phyloP scores from a whole-genome alignment of 2,888 invertebrate species.

The Nowickia ferox region DNA sequence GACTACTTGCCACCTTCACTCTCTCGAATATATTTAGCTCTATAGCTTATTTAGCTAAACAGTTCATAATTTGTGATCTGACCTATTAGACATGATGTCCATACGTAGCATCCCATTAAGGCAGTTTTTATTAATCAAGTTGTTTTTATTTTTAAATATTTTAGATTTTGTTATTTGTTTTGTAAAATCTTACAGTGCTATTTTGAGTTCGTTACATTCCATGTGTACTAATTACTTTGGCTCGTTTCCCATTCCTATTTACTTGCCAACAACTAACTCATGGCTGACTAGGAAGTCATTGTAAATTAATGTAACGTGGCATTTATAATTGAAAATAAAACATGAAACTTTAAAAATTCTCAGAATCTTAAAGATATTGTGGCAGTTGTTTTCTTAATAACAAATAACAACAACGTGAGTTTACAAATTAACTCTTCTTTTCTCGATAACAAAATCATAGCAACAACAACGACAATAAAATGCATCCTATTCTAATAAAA shows the following conservation, averaged over 20 bases:
- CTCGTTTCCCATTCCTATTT: slow-evolving; percentile 47
- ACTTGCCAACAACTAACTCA: slow-evolving; percentile 32
- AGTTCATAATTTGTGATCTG: too few species aligned
- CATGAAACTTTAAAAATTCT: slow-evolving; percentile 60
- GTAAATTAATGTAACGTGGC: slow-evolving; percentile 64
- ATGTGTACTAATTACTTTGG: slow-evolving; percentile 30
- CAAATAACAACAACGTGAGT: slow-evolving; percentile 66
- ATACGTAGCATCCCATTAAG: too few species aligned
- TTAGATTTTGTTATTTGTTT: background rate
- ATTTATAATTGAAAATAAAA: slow-evolving; percentile 68
- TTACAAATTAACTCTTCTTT: slow-evolving; percentile 65
- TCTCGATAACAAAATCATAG: slow-evolving; percentile 10
- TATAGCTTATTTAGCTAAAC: too few species aligned
- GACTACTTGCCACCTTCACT: too few species aligned
- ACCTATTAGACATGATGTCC: too few species aligned
- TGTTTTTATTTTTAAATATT: background rate
- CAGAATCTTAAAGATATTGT: slow-evolving; percentile 41
- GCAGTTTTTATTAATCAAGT: too few species aligned
- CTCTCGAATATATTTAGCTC: too few species aligned
- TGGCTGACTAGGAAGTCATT: slow-evolving; percentile 66
- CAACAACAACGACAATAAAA: slow-evolving; percentile 45
- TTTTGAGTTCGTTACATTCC: slow-evolving; percentile 16
- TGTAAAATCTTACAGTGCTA: background rate
- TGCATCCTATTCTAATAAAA: slow-evolving; percentile 53
- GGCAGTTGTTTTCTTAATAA: slow-evolving; percentile 33